Conservation (phyloP, 1,140 invertebrate genomes). For the Centruroides sculpturatus region DNA sequence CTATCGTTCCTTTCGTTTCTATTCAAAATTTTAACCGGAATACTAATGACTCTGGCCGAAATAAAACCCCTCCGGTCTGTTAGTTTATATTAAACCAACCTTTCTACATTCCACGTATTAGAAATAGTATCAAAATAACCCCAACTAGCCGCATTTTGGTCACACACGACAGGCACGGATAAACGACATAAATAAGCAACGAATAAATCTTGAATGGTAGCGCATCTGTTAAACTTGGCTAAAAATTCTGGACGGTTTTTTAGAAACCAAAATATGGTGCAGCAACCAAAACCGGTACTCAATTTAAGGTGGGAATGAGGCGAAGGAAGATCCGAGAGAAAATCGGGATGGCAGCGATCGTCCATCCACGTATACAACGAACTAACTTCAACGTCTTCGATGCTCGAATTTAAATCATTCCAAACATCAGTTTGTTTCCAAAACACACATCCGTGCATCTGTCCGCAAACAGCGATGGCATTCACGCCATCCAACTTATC, state of each 20-base stretch:
- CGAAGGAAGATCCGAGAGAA: conserved; percentile 51
- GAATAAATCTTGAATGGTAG: conserved; percentile 66
- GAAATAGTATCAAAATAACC: conserved; percentile 63
- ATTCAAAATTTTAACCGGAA: no score
- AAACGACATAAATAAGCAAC: conserved; percentile 58
- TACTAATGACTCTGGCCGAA: no score
- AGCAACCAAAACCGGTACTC: conserved; percentile 65
- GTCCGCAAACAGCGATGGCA: conserved; percentile 59
- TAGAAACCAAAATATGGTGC: conserved; percentile 67
- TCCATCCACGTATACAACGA: conserved; percentile 34
- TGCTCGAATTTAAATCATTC: conserved; percentile 6
- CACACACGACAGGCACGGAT: conserved; percentile 52
- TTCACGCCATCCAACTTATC: conserved; percentile 47
- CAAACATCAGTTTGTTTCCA: conserved; percentile 44
- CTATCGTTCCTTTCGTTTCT: no score
- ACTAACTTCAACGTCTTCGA: conserved; percentile 26
- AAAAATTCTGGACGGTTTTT: conserved; percentile 52
- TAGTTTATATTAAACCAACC: not conserved
- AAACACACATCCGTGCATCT: conserved; percentile 77
- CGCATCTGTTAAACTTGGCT: conserved; percentile 46
- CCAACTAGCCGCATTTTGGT: conserved; percentile 76
- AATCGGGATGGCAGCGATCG: conserved; percentile 53
- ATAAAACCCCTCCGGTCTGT: no score
- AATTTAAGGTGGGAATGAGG: conserved; percentile 53
- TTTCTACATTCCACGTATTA: conserved; percentile 41